phyloP scores from a whole-genome alignment of 2,113 vertebrate genomes.

The Dryoscopus gambensis region DNA sequence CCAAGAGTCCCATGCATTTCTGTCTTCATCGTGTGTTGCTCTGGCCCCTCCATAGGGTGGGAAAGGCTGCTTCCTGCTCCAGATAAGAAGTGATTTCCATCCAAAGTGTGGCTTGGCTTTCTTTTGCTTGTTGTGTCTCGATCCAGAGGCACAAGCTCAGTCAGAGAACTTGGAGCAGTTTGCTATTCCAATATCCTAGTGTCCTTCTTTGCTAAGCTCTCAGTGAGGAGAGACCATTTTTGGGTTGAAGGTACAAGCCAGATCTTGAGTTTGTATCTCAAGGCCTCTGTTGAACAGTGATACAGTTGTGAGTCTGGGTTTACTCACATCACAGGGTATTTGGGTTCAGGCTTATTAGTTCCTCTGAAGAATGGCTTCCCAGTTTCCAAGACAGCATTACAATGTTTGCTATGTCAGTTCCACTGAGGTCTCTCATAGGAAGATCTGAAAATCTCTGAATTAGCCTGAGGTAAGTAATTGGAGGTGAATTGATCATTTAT shows the following conservation, averaged over 20 bases:
- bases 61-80: neutral
- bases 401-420: neutral
- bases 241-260: neutral
- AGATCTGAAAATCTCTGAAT: neutral
- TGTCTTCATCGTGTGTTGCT: neutral
- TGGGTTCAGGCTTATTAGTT: neutral
- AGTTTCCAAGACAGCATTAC: neutral
- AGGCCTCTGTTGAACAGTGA: neutral
- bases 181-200: neutral
- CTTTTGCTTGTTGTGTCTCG: neutral
- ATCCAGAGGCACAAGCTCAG: neutral
- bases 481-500: neutral
- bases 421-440: neutral
- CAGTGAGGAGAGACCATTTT: neutral
- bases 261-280: neutral
- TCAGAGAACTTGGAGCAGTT: neutral
- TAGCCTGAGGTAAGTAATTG: neutral
- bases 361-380: neutral
- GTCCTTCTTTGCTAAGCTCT: neutral
- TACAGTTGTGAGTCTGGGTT: neutral
- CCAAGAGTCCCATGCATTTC: neutral
- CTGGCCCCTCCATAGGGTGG: neutral
- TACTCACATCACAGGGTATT: neutral
- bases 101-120: neutral
- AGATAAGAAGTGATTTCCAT: neutral